Base-by-base conservation (phyloP, 2,888 invertebrate genomes). In the Slavum lentiscoides region DNA sequence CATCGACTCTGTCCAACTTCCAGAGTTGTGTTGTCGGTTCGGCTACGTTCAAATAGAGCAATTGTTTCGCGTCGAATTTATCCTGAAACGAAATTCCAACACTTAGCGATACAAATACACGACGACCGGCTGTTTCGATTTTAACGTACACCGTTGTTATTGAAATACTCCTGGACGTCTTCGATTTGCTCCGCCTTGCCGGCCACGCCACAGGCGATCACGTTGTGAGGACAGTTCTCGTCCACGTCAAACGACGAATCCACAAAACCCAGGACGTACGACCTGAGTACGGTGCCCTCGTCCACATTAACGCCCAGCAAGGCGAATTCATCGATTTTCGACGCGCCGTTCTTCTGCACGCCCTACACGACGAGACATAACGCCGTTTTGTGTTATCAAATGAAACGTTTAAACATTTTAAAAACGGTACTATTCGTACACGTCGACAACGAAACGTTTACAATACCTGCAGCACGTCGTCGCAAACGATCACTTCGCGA, bases 211-310 rank as follows among this genome's bases (percentile, higher is more conserved):
- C 53, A 55, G 13, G 53, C 1, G 13, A 6, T 72, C 21, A 80
- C 21, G 39, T 80, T 80, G n/a, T 80, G 9, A 23, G 80, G 80
- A 43, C 49, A 80, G 19, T 80, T 66, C 23, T 80, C 70, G 1
- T 80, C 64, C 13, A 80, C 23, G 39, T 58, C n/a, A 13, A 72
- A 39, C 23, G 55, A 72, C 7, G 72, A 72, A 43, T 72, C 64
- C 15, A 72, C 55, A 72, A 72, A 80, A 49, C 80, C 64, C 19
- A 80, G 19, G 66, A 80, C 43, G 43, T 58, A 80, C 13, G 53
- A 21, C 64, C 15, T 55, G 6, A 55, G 19, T 7, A 43, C 19
- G 21, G 43, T 43, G 43, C 21, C 21, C 37, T 58, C 58, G n/a
- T 23, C 2, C 0, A 13, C 23, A 30, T 30, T 64, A n/a, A 64